These are phyloP conservation scores for Octonoba sinensis DNA, from an alignment of 2,888 invertebrate species.

Conservation along the genomic window DNA sequence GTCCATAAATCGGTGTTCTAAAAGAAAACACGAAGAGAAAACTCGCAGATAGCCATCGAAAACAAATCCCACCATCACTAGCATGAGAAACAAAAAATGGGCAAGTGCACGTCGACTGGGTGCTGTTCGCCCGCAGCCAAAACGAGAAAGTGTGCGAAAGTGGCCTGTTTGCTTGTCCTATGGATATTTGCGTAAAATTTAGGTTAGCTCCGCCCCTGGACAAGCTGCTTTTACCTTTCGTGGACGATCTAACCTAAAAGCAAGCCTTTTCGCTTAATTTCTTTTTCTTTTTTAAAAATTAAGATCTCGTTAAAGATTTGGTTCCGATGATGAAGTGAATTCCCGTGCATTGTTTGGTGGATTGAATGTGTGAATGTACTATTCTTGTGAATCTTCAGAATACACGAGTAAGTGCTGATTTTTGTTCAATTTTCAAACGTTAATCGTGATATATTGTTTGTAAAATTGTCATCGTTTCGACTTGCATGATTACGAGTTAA, in stretches of 20 bases:
- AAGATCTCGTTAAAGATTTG: slow-evolving; percentile 11
- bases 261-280: slow-evolving; percentile 2
- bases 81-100: not conserved
- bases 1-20: too few relatives aligned
- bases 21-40: not conserved
- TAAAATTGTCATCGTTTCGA: too few relatives aligned
- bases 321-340: slow-evolving; percentile 15
- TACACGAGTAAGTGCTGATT: too few relatives aligned
- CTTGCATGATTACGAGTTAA: too few relatives aligned
- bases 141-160: slow-evolving; percentile 31
- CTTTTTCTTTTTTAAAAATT: slow-evolving; percentile 1
- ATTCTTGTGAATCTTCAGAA: too few relatives aligned
- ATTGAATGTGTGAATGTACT: too few relatives aligned
- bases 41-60: not conserved
- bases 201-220: slow-evolving; percentile 49
- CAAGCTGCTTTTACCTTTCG: slow-evolving; percentile 35
- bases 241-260: slow-evolving; percentile 37
- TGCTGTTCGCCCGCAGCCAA: slow-evolving; percentile 38
- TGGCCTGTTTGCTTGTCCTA: slow-evolving; percentile 12
- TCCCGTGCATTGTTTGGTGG: not conserved
- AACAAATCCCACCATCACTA: too few relatives aligned
- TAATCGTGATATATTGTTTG: too few relatives aligned
- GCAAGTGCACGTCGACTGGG: slow-evolving; percentile 23
- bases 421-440: too few relatives aligned
- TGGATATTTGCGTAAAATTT: slow-evolving; percentile 48